Percentiles rank a stretch among this genome's conserved stretches.
phyloP scores from a whole-genome alignment of 2,888 invertebrate genomes.

The Parascotia fuliginaria region DNA sequence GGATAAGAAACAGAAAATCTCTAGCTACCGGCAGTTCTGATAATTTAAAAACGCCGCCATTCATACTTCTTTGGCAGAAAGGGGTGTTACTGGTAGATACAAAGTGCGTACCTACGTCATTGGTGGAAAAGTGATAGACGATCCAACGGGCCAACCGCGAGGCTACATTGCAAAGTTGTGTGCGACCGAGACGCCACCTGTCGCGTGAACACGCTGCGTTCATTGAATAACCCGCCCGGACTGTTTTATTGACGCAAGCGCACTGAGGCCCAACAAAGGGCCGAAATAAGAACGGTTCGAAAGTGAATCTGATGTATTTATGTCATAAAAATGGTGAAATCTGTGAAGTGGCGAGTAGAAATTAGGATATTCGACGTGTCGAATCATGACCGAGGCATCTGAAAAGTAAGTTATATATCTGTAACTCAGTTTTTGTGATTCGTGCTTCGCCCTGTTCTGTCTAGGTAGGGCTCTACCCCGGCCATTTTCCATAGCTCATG shows the following conservation, averaged over 20 bases:
- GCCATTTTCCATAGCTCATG: conserved; percentile 78
- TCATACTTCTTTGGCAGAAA: conserved; percentile 43
- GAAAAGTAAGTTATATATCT: conserved; percentile 91
- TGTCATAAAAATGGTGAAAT: conserved; percentile 94
- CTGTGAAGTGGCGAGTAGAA: conserved; percentile 92
- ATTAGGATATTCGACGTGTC: conserved; percentile 93
- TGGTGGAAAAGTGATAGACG: conserved; percentile 55
- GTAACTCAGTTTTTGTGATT: conserved; percentile 65
- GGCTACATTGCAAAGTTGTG: conserved; percentile 47
- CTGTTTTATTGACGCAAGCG: conserved; percentile 82
- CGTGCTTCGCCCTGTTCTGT: conserved; percentile 70
- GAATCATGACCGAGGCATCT: conserved; percentile 96
- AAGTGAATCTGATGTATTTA: conserved; percentile 89
- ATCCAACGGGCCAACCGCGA: conserved; percentile 57
- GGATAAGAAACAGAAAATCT: conserved; percentile 35
- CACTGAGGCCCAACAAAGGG: conserved; percentile 85
- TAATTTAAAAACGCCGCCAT: conserved; percentile 65
- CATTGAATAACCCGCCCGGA: conserved; percentile 82
- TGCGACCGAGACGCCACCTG: conserved; percentile 80
- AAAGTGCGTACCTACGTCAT: conserved; percentile 50
- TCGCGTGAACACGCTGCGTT: conserved; percentile 71
- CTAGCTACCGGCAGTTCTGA: conserved; percentile 41
- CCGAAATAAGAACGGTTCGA: conserved; percentile 80
- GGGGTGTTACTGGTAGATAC: conserved; percentile 59
- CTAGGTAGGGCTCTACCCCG: conserved; percentile 79